A percentile compares a stretch with the other conserved stretches of the same genome.
Conservation (phyloP, 2,113 vertebrate species). For the Phycodurus eques region DNA sequence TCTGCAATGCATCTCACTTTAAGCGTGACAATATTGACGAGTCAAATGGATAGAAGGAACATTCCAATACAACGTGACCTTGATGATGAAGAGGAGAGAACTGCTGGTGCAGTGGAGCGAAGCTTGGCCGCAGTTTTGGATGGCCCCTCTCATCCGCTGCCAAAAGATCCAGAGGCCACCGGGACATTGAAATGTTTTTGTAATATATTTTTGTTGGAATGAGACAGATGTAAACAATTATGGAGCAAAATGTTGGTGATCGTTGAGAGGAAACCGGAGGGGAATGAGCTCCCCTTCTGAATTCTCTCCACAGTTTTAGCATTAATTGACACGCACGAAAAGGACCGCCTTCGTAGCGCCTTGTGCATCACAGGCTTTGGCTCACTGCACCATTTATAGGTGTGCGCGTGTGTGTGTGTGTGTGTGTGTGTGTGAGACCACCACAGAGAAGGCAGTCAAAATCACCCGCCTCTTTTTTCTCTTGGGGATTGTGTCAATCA, state of each 20-base stretch:
- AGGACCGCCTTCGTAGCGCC: background rate
- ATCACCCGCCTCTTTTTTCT: slow-evolving; percentile 22
- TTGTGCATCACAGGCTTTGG: slow-evolving; percentile 3
- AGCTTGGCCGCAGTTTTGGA: slow-evolving; percentile 46
- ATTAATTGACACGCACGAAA: slow-evolving; percentile 37
- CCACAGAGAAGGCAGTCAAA: slow-evolving; percentile 14
- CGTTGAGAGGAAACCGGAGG: slow-evolving; percentile 36
- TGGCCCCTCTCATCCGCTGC: slow-evolving; percentile 61
- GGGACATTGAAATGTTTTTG: slow-evolving; percentile 53
- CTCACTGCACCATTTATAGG: background rate
- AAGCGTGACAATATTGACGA: background rate
- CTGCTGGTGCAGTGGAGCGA: slow-evolving; percentile 37
- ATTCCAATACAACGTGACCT: slow-evolving; percentile 37
- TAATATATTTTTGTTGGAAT: slow-evolving; percentile 58
- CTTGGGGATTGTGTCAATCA: slow-evolving; percentile 31
- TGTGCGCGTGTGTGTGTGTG: background rate
- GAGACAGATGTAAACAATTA: slow-evolving; percentile 72
- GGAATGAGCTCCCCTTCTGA: slow-evolving; percentile 37
- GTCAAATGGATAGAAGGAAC: slow-evolving; percentile 11
- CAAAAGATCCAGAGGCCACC: slow-evolving; percentile 59
- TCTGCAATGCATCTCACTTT: background rate
- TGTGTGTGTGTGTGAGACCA: slow-evolving; percentile 6
- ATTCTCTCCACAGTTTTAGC: slow-evolving; percentile 30
- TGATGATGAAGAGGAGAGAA: slow-evolving; percentile 35
- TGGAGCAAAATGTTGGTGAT: slow-evolving; percentile 58